Evolutionary conservation across 2,888 invertebrate genomes (phyloP).

Genomic region (Xestobium rufovillosum): DNA sequence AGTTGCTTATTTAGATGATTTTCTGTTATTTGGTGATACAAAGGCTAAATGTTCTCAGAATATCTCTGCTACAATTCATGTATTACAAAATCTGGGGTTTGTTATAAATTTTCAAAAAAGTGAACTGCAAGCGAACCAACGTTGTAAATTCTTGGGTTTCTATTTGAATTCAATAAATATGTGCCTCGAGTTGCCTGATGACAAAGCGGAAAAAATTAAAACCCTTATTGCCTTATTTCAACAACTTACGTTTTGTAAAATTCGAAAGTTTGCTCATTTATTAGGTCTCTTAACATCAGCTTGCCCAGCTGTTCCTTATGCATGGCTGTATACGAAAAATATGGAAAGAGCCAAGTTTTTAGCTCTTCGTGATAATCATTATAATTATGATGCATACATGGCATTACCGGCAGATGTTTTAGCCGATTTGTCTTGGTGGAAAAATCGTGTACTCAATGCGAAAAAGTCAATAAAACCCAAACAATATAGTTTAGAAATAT

Average conservation of each 20-base stretch:
- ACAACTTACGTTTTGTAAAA: slow-evolving; percentile 15
- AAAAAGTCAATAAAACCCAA: slow-evolving; percentile 12
- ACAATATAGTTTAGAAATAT: slow-evolving; percentile 17
- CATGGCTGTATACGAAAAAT: slow-evolving; percentile 18
- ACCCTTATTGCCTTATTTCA: slow-evolving; percentile 5
- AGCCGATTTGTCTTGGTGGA: slow-evolving; percentile 25
- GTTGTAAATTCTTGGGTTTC: slow-evolving; percentile 19
- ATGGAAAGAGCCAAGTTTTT: slow-evolving; percentile 19
- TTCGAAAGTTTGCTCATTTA: slow-evolving; percentile 21
- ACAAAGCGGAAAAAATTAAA: slow-evolving; percentile 10
- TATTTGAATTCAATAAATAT: slow-evolving; percentile 14
- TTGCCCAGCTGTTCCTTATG: slow-evolving; percentile 27
- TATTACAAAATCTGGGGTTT: slow-evolving; percentile 19
- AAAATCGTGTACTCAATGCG: slow-evolving; percentile 12
- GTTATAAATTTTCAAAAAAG: slow-evolving; percentile 19
- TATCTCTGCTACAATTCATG: slow-evolving; percentile 9
- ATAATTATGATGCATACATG: slow-evolving; percentile 15
- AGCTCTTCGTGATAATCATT: slow-evolving; percentile 15
- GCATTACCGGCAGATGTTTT: slow-evolving; percentile 10
- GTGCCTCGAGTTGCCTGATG: slow-evolving; percentile 13
- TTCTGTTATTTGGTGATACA: slow-evolving; percentile 18
- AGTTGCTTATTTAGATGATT: slow-evolving; percentile 25
- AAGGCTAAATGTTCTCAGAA: slow-evolving; percentile 15
- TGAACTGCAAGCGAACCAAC: slow-evolving; percentile 11
- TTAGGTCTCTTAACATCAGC: slow-evolving; percentile 25